phyloP scores from a whole-genome alignment of 2,113 vertebrate genomes.

The Oncorhynchus gorbuscha region DNA sequence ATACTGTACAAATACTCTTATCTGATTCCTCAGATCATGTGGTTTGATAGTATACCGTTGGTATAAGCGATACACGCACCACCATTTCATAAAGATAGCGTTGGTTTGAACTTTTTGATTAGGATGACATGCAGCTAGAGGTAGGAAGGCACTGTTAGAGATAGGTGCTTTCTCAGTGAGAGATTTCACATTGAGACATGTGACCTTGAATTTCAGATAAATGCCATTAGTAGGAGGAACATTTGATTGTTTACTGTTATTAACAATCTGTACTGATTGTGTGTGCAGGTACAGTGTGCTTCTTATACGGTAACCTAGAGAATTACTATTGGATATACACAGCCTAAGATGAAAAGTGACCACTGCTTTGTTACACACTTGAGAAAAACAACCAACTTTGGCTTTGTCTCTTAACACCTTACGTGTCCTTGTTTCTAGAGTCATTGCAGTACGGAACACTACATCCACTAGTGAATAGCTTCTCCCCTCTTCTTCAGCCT shows the following conservation, averaged over 20 bases:
- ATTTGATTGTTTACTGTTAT: not conserved
- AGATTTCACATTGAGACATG: not conserved
- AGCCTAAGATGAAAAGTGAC: too few relatives aligned
- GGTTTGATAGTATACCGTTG: not conserved
- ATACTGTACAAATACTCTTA: not conserved
- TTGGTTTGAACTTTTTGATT: not conserved
- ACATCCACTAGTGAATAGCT: not conserved
- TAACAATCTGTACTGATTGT: too few relatives aligned
- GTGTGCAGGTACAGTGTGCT: too few relatives aligned
- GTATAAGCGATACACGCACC: not conserved
- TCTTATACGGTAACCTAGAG: too few relatives aligned
- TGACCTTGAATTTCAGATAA: not conserved
- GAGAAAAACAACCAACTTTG: not conserved
- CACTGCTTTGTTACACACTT: not conserved
- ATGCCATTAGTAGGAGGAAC: not conserved
- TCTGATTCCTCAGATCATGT: not conserved
- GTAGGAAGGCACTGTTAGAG: constrained; percentile 10
- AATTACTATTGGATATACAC: too few relatives aligned
- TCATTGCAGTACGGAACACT: not conserved
- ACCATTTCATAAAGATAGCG: not conserved
- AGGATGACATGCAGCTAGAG: not conserved
- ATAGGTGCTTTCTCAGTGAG: not conserved
- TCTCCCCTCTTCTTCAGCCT: too few relatives aligned
- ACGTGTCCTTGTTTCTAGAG: not conserved
- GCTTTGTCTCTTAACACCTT: not conserved